Base-by-base conservation (phyloP, 2,113 vertebrate species). In the Cervus canadensis region DNA sequence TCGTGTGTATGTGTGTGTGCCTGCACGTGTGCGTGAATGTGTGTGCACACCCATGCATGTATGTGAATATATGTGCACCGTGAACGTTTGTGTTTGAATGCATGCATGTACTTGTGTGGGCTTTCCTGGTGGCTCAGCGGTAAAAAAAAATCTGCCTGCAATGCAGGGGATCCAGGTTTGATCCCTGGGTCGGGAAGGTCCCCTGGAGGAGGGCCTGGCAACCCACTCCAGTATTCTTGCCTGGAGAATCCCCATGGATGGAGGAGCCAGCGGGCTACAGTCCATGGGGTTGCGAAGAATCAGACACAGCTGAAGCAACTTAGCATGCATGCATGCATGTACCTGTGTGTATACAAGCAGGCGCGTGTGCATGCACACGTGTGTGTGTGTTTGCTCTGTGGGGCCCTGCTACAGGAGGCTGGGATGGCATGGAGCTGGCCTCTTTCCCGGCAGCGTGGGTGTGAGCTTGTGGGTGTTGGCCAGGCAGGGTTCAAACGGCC, bases 311-410 rank as follows among this genome's bases (percentile, higher is more conserved):
- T 71, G n/a, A 71, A 71, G 67, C 67, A 6, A 6, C 67, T 23
- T 40, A 23, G 76, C 23, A 4, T 4, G 26, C 13, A 2, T 2
- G 87, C 48, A 6, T 33, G 6, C 7, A 19, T 5, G 19, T 1
- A 1, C 64, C 21, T 71, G 64, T 71, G 67, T 71, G 19, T 40
- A 12, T 36, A 12, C 67, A 71, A 71, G 19, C 67, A 71, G 67
- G 67, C 1, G 0, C 21, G n/a, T 36, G 19, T 71, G n/a, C 26
- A 3, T 0, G 1, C 13, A 15, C 6, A 13, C 8, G 16, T 4
- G 30, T 7, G 17, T 48, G 1, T 19, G 67, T 78, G 84, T 33
- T 25, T 52, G 23, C 9, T 40, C 67, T 30, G 2, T 3, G 30
- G 6, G 45, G 40, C 52, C 36, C 82, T 88, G 62, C 40, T 12